Evolutionary conservation across 2,888 invertebrate species (phyloP), one percentile per base, ranked within the genome.

Genomic region (Actias luna): DNA sequence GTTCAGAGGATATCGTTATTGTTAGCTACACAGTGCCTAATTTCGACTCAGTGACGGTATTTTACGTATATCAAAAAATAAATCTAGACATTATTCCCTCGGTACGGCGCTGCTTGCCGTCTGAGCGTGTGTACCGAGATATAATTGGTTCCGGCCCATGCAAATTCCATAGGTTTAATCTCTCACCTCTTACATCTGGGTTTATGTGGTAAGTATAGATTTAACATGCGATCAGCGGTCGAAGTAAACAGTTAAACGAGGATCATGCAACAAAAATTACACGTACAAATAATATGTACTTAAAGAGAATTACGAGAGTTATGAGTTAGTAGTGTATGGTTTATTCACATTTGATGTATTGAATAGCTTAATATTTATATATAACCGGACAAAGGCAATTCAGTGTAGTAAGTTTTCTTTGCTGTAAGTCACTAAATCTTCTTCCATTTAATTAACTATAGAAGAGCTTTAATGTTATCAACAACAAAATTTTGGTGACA

Each of bases 191-290:
- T 58, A 58, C 10, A 22, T 58, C 33, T 58, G 10, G 12, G 33
- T 58, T 31, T 35, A 33, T 33, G 12, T 16, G 35, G 33, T 58
- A 31, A 33, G 8, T 58, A 35, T 25, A 50, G 12, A 10, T 25
- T 58, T 58, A 16, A n/a, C 10, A 25, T 33, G 33, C 18, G n/a
- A 29, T n/a, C 57, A 57, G 12, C 31, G 18, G 7, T 4, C 29
- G 14, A 12, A 59, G 27, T 59, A 39, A 59, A 29, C 29, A n/a
- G 16, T 29, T 62, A 42, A 58, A 62, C 46, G 25, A 50, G 46
- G 25, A 25, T 22, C 46, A 14, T 50, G 46, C 22, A 67, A 66
- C 65, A 62, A 22, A 25, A 22, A 50, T 50, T 50, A 50, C 46
- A 22, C 25, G 12, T 25, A 50, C 3, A 50, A 42, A 25, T 50